A percentile compares a stretch with the other conserved stretches of the same genome.
Conservation (phyloP, 1,140 invertebrate species). For the Nylanderia fulva region DNA sequence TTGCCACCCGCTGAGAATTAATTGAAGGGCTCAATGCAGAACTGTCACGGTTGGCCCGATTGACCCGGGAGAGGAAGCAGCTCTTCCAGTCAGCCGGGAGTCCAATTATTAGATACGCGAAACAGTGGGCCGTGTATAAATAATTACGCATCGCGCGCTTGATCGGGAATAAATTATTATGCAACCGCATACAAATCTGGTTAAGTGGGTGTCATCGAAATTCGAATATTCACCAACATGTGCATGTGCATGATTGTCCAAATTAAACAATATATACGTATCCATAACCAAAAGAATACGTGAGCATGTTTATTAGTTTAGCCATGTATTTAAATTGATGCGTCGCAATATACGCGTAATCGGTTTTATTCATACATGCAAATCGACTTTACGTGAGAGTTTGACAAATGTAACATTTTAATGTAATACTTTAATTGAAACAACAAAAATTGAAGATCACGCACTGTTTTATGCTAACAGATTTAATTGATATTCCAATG, state of each 20-base stretch:
- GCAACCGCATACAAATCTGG: slow-evolving; percentile 49
- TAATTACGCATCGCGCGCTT: slow-evolving; percentile 20
- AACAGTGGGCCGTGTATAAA: slow-evolving; percentile 21
- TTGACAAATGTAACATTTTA: slow-evolving; percentile 43
- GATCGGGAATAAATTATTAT: slow-evolving; percentile 58
- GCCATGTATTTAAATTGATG: slow-evolving; percentile 40
- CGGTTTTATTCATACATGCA: slow-evolving; percentile 53
- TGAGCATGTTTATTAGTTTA: slow-evolving; percentile 45
- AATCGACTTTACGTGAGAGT: slow-evolving; percentile 49
- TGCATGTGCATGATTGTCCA: slow-evolving; percentile 9
- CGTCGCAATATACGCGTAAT: slow-evolving; percentile 37
- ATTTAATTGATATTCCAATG: slow-evolving; percentile 24
- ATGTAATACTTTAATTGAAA: slow-evolving; percentile 6
- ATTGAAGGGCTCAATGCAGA: slow-evolving; percentile 54
- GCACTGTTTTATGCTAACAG: background rate
- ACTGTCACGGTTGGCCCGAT: slow-evolving; percentile 42
- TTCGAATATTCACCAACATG: background rate
- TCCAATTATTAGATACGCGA: slow-evolving; percentile 29
- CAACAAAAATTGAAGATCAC: too few species aligned
- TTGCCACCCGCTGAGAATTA: slow-evolving; percentile 57
- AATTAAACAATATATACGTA: slow-evolving; percentile 52
- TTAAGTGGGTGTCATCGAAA: slow-evolving; percentile 50
- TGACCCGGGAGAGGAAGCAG: slow-evolving; percentile 27
- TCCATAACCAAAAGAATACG: slow-evolving; percentile 32
- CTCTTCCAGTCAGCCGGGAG: slow-evolving; percentile 47